Base-by-base conservation (phyloP, 2,797 vertebrate genomes). In the Xiphorhynchus erythropygius region DNA sequence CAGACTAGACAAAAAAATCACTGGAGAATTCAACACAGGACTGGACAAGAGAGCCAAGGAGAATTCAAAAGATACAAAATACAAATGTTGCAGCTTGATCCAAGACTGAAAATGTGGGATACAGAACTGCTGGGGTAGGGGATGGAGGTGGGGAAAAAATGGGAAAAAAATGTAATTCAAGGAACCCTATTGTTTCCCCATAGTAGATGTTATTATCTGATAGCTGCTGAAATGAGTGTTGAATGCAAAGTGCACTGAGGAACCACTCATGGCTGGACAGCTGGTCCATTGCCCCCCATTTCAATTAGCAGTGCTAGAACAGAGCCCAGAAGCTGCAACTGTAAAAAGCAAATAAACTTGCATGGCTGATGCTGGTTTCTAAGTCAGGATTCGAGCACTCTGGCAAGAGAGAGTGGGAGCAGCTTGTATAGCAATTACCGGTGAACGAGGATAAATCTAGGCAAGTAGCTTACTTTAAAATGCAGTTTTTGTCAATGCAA, bases 301-400 rank as follows among this genome's bases (percentile, higher is more conserved):
- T 81, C 84, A 84, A 75, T 83, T 9, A 92, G 75, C 81, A 85
- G 70, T 16, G 2, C 42, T 19, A 84, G 46, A 13, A 10, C 52
- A 63, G 41, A 90, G n/a, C 37, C 90, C 63, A 65, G 28, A 63
- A 70, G 46, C 41, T 77, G 37, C 64, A 70, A 80, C 80, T 65
- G 65, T 52, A 71, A 53, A 95, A 90, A 90, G 46, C 81, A 89
- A 91, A 85, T 33, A 70, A 87, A 75, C 68, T 71, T 44, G 16
- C 65, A 52, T 9, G 46, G 42, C 83, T 47, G 46, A 19, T 10
- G 22, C 35, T 0, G 2, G 53, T 83, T 95, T 83, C 75, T 86
- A 64, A 83, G 81, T 67, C 64, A 47, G 75, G 37, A 70, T 73
- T 60, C 1, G 3, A 95, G 81, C 37, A 83, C 49, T 3, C 6